Evolutionary conservation across 2,797 vertebrate species (phyloP).

Genomic region (Sebastes wilsoni): DNA sequence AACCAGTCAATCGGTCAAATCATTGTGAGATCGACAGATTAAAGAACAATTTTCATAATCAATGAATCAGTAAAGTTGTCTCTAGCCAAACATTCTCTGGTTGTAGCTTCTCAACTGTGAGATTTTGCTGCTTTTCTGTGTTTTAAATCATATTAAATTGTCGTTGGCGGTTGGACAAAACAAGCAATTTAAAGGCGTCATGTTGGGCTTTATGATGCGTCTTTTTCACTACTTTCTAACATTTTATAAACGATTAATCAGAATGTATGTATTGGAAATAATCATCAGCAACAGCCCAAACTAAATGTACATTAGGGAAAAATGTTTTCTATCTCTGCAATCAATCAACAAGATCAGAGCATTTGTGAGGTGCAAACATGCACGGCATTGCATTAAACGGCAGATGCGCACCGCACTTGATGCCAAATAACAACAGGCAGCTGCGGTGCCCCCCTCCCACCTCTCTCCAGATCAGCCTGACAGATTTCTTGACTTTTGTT

Average conservation of each 20-base stretch:
- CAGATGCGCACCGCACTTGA: conserved; percentile 51
- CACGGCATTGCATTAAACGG: conserved; percentile 37
- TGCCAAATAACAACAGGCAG: conserved; percentile 62
- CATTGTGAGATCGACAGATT: background rate
- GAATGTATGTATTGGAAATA: background rate
- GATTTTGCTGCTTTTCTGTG: background rate
- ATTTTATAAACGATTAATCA: background rate
- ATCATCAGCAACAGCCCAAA: background rate
- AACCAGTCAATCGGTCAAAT: background rate
- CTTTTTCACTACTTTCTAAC: background rate
- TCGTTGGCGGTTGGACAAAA: background rate
- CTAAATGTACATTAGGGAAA: background rate
- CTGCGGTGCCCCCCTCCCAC: conserved; percentile 47
- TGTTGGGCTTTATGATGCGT: background rate
- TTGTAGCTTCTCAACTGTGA: background rate
- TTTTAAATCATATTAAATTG: background rate
- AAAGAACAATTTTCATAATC: background rate
- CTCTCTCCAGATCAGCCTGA: conserved; percentile 55
- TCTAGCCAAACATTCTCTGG: background rate
- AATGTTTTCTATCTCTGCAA: background rate
- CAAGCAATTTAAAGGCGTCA: background rate
- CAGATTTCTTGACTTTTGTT: conserved; percentile 77
- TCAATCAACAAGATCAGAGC: background rate
- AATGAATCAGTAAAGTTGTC: background rate
- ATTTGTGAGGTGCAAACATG: background rate